Evolutionary conservation across 2,797 vertebrate species (phyloP).

Genomic region (Chaenodraco wilsoni): DNA sequence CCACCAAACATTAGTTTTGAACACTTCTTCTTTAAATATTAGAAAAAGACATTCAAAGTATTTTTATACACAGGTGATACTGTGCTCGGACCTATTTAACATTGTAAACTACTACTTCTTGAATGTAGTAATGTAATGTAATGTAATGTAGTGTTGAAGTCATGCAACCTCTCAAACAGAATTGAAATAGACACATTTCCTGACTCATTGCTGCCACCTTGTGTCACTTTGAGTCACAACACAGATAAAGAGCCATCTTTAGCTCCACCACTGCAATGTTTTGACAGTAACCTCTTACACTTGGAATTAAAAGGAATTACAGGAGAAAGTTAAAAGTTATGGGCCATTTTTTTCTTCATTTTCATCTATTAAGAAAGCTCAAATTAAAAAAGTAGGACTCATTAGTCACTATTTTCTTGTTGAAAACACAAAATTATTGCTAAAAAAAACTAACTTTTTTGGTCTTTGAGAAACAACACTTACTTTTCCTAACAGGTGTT

Average conservation of each 20-base stretch:
- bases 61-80: neutral
- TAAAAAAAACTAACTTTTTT: no score
- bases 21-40: neutral
- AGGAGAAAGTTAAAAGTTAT: neutral
- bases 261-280: neutral
- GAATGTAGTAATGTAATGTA: neutral
- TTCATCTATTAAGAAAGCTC: neutral
- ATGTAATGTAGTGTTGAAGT: conserved; percentile 5
- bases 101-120: neutral
- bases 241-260: neutral
- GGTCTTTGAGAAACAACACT: neutral
- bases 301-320: neutral
- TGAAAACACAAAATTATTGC: no score
- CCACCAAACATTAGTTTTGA: neutral
- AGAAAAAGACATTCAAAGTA: neutral
- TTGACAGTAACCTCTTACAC: neutral
- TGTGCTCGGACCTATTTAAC: conserved; percentile 9
- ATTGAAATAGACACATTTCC: conserved; percentile 8
- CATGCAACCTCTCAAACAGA: conserved; percentile 4
- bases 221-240: conserved; percentile 37
- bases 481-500: neutral
- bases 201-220: conserved; percentile 74
- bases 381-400: neutral
- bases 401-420: no score
- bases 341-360: neutral